Base-by-base conservation (phyloP, 37 sponge, comb jelly and placozoan species). In the Haliclona indistincta region DNA sequence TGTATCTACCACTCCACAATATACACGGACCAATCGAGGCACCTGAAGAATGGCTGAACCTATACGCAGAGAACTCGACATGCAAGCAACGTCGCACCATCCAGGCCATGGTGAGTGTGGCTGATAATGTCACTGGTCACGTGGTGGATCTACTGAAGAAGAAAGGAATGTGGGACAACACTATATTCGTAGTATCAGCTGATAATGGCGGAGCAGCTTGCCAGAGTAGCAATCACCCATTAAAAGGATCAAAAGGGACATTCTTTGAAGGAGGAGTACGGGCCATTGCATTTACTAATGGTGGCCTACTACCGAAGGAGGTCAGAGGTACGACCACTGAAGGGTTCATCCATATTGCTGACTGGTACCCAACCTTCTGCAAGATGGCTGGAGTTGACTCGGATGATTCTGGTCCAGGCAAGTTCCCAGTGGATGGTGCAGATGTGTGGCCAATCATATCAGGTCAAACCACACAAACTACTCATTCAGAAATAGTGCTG, bases 181-280 rank as follows among this genome's bases (percentile, higher is more conserved):
- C 85, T 13, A 43, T 84, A 19, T 45, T 84, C 22, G 55, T 84
- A n/a, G 78, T 84, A 10, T 66, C 85, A 10, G 52, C 83, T 38
- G 83, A 82, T 54, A 82, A 82, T 65, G 83, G 83, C 6, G 83
- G 83, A 23, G 63, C 75, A 41, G 30, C 75, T 22, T 74, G 71
- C 61, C 38, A 37, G n/a, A 75, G 73, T 10, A 67, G 68, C 69
- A 84, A 84, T 64, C 70, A 77, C 36, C 85, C 85, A 13, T 53
- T 84, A 49, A 53, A 66, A 68, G 85, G 78, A 7, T 49, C 69
- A 41, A 84, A 84, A 54, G 47, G 22, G 15, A 84, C 85, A 7
- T 49, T 74, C 43, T 84, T 78, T 37, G 85, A 84, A 33, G 85
- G 85, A 11, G 85, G 85, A 1, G 76, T 77, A 53, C 77, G 85